A percentile compares a stretch with the other conserved stretches of the same genome.
Conservation (phyloP, 2,113 vertebrate genomes). For the Protomyctophum bolini region DNA sequence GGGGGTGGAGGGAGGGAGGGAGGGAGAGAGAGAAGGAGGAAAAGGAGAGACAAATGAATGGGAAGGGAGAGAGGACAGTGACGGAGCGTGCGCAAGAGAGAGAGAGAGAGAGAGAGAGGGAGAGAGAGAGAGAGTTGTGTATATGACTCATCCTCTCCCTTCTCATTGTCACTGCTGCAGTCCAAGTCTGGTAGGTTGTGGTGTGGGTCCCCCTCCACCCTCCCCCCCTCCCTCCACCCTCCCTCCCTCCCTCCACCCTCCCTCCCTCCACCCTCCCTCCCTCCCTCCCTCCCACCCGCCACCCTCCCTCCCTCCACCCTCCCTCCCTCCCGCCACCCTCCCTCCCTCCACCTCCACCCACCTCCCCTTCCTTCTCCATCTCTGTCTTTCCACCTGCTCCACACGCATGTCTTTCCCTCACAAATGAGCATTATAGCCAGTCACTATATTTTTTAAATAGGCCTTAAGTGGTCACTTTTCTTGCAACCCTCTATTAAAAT, state of each 20-base stretch:
- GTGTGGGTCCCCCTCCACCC: slow-evolving; percentile 53
- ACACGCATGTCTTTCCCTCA: background rate
- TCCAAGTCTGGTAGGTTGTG: slow-evolving; percentile 50
- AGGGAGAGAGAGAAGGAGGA: background rate
- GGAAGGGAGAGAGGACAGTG: background rate
- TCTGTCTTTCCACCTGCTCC: background rate
- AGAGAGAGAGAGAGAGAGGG: slow-evolving; percentile 11
- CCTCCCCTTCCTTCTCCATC: background rate
- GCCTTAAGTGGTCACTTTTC: too few species aligned
- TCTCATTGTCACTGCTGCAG: slow-evolving; percentile 74
- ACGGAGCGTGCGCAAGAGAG: too few species aligned
- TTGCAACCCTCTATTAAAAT: too few species aligned
- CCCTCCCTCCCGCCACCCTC: background rate
- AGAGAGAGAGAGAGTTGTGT: slow-evolving; percentile 51
- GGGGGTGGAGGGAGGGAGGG: background rate
- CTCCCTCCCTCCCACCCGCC: too few species aligned
- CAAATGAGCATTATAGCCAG: too few species aligned
- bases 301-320: too few species aligned
- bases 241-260: background rate
- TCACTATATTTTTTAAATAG: too few species aligned
- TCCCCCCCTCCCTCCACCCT: background rate
- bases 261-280: background rate
- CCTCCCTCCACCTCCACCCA: background rate
- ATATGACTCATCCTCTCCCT: slow-evolving; percentile 73
- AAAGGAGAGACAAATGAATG: background rate